Evolutionary conservation across 2,113 vertebrate genomes (phyloP).

Genomic region (Hiodon tergisus): DNA sequence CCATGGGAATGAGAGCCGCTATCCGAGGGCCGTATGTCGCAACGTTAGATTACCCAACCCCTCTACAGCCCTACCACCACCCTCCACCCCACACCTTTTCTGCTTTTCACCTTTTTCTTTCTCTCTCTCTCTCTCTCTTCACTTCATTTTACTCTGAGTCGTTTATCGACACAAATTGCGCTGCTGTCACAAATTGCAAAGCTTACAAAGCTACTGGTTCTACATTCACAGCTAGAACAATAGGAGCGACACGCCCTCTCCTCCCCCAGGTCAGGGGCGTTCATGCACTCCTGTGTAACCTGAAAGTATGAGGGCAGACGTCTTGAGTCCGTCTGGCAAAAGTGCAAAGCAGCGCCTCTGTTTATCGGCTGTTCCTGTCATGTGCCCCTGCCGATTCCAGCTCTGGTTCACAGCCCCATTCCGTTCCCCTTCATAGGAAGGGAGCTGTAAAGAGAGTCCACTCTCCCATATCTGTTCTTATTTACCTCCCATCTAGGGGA

Average conservation of each 20-base stretch:
- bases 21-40: not conserved
- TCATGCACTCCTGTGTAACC: not conserved
- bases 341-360: no score
- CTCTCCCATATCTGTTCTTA: no score
- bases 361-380: no score
- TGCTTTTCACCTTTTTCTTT: not conserved
- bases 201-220: not conserved
- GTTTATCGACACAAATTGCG: not conserved
- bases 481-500: no score
- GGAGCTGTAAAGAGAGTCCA: no score
- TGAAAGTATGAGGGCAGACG: not conserved
- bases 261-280: not conserved
- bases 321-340: no score
- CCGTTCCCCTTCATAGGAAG: no score
- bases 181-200: not conserved
- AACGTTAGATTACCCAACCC: conserved; percentile 14
- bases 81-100: conserved; percentile 26
- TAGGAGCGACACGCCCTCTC: not conserved
- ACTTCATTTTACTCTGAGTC: not conserved
- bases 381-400: no score
- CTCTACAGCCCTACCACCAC: not conserved
- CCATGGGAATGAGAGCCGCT: conserved; percentile 16
- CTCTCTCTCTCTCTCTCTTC: not conserved
- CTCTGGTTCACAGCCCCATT: no score
- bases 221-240: not conserved